Conservation (phyloP, 1,140 invertebrate genomes). For the Ceratoteleas bidentatus region DNA sequence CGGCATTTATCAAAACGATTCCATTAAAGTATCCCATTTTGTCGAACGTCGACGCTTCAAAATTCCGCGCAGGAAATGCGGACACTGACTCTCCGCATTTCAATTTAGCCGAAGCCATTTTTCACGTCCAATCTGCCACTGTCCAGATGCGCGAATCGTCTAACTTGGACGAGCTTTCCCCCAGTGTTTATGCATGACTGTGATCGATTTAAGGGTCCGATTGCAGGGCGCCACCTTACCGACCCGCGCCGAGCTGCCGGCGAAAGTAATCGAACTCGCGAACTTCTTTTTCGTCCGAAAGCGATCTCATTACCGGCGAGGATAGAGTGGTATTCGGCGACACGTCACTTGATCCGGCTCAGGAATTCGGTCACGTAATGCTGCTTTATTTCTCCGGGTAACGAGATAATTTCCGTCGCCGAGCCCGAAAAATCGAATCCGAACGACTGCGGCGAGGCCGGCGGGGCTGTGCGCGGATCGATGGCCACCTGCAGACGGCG, state of each 20-base stretch:
- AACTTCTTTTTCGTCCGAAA: conserved; percentile 2
- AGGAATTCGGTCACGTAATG: conserved; percentile 22
- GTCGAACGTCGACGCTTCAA: neutral
- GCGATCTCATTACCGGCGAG: conserved; percentile 1
- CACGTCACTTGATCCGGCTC: conserved; percentile 5
- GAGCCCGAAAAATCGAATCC: neutral
- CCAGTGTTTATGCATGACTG: no score
- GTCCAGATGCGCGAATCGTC: no score
- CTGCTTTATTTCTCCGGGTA: conserved; percentile 13
- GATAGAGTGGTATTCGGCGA: conserved; percentile 9
- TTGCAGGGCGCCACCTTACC: no score
- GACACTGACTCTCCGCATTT: no score
- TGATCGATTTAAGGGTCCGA: no score
- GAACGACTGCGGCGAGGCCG: neutral
- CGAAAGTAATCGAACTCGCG: neutral
- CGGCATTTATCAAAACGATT: no score
- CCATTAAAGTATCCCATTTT: conserved; percentile 11
- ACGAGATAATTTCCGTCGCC: conserved; percentile 17
- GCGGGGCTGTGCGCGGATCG: neutral
- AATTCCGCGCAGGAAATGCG: no score
- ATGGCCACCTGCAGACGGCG: no score
- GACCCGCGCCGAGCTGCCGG: no score
- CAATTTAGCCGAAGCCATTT: no score
- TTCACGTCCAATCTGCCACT: no score
- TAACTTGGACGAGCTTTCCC: no score